Evolutionary conservation across 2,888 invertebrate species (phyloP).

Genomic region (Ametastegia equiseti): DNA sequence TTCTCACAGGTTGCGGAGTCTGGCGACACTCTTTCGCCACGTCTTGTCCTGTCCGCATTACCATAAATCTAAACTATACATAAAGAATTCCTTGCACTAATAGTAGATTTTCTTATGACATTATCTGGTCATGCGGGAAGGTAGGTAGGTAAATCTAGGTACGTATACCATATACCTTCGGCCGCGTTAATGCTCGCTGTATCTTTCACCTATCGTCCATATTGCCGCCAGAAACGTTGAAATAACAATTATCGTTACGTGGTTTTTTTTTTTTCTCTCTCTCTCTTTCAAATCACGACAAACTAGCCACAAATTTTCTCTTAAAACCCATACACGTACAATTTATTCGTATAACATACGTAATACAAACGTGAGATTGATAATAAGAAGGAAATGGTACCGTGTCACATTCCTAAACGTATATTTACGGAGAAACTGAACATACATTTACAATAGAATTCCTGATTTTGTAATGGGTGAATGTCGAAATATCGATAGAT

Average conservation of each 20-base stretch:
- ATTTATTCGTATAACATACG: too few relatives aligned
- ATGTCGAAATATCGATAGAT: too few relatives aligned
- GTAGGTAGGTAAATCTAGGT: not conserved
- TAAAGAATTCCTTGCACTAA: conserved; percentile 10
- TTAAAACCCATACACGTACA: too few relatives aligned
- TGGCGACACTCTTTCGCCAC: conserved; percentile 26
- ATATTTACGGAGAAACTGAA: too few relatives aligned
- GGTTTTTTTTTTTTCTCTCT: not conserved
- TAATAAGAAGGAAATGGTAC: too few relatives aligned
- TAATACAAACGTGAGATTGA: too few relatives aligned
- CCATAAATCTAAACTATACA: conserved; percentile 14
- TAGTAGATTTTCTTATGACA: conserved; percentile 39
- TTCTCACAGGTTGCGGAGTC: not conserved
- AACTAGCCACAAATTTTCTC: too few relatives aligned
- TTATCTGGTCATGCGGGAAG: not conserved
- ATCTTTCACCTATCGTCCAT: not conserved
- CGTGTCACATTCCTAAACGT: too few relatives aligned
- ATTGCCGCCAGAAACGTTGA: not conserved
- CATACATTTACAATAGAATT: not conserved
- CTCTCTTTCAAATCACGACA: too few relatives aligned
- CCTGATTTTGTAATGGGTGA: conserved; percentile 33
- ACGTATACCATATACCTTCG: too few relatives aligned
- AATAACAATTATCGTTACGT: not conserved
- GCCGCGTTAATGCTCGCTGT: not conserved
- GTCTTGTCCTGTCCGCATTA: conserved; percentile 9